A percentile compares a stretch with the other conserved stretches of the same genome.
These are phyloP conservation scores for Ficedula albicollis DNA, from an alignment of 2,797 vertebrate species.

Conservation along the genomic window DNA sequence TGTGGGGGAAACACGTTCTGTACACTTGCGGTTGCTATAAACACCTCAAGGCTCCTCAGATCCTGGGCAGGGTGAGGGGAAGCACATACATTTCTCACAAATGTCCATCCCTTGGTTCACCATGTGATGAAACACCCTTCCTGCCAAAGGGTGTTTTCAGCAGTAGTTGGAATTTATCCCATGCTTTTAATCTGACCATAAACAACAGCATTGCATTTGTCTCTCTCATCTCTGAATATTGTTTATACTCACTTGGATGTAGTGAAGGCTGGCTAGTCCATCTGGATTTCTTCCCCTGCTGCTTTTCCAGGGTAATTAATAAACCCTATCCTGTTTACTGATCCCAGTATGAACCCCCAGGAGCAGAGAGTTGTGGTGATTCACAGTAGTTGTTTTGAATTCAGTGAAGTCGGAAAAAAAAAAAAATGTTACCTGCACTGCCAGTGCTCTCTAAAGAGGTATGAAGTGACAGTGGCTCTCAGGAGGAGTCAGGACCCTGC, in stretches of 20 bases:
- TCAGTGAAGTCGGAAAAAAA: neutral
- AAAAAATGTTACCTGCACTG: neutral
- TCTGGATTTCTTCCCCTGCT: neutral
- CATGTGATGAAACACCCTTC: neutral
- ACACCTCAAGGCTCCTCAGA: neutral
- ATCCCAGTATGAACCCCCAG: neutral
- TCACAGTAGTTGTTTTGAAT: neutral
- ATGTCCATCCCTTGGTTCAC: neutral
- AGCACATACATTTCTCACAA: neutral
- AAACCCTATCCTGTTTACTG: neutral
- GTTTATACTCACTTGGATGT: conserved; percentile 16
- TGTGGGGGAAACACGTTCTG: neutral
- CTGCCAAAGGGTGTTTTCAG: neutral
- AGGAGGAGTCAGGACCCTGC: neutral
- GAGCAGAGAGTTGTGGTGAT: neutral
- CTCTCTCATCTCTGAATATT: neutral
- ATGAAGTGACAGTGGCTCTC: neutral
- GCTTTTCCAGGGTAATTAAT: neutral
- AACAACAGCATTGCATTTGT: neutral
- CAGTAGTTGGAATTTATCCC: neutral
- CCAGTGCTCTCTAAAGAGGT: neutral
- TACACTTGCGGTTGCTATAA: neutral
- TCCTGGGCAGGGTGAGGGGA: neutral
- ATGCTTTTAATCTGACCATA: neutral
- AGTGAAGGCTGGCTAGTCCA: neutral